phyloP scores from a whole-genome alignment of 2,888 invertebrate species.

The Neocrepidodera transversa region DNA sequence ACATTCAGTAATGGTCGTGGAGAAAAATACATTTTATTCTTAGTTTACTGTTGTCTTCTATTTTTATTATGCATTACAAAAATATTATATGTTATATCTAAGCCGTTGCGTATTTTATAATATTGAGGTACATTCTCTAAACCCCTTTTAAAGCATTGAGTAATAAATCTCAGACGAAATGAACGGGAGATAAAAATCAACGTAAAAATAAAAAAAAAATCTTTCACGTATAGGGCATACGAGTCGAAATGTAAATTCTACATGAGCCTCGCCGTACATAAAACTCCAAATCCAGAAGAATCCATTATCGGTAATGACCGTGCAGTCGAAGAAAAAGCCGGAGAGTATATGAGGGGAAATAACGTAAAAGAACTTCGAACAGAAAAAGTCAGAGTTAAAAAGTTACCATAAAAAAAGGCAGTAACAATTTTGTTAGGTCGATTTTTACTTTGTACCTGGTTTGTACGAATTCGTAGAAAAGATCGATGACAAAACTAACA shows the following conservation, averaged over 20 bases:
- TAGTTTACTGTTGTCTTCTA: no score
- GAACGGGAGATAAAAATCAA: conserved; percentile 12
- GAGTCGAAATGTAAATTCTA: conserved; percentile 23
- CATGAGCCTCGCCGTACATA: conserved; percentile 22
- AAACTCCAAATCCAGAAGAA: conserved; percentile 27
- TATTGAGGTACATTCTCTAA: no score
- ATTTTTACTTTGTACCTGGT: conserved; percentile 4
- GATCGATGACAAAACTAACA: no score
- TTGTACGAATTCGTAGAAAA: no score
- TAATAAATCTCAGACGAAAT: conserved; percentile 3
- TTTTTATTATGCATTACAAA: no score
- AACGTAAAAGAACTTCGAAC: not conserved
- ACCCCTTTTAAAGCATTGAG: not conserved
- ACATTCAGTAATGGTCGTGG: no score
- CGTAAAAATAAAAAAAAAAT: conserved; percentile 3
- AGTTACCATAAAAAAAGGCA: conserved; percentile 6
- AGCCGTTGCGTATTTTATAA: no score
- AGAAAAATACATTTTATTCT: no score
- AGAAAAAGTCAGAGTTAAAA: conserved; percentile 1
- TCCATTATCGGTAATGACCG: conserved; percentile 33
- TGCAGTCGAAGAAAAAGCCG: conserved; percentile 23
- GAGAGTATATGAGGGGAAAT: conserved; percentile 21
- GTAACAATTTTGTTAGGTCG: conserved; percentile 3
- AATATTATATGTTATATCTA: no score
- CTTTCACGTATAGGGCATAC: conserved; percentile 11